Conservation (phyloP, 2,888 invertebrate genomes). For the Podotricha telesiphe region DNA sequence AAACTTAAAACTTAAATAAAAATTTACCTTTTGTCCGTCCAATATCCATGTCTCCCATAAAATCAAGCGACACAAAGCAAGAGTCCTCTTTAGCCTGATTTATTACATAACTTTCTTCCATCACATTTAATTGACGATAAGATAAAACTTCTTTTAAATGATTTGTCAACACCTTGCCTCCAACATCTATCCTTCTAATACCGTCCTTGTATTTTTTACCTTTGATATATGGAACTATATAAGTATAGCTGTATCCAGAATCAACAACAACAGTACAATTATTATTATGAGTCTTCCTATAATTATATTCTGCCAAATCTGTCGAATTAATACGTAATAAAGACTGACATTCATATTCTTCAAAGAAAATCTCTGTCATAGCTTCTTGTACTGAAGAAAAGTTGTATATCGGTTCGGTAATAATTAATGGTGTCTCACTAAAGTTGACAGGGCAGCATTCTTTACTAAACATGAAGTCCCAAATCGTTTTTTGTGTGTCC, state of each 20-base stretch:
- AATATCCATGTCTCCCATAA: slow-evolving; percentile 90
- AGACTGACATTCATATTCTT: slow-evolving; percentile 96
- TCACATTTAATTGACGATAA: slow-evolving; percentile 97
- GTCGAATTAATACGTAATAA: slow-evolving; percentile 91
- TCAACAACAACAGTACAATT: slow-evolving; percentile 94
- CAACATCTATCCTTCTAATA: slow-evolving; percentile 94
- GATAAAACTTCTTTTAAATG: slow-evolving; percentile 98
- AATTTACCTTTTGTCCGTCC: slow-evolving; percentile 79
- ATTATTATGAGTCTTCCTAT: slow-evolving; percentile 81
- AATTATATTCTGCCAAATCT: slow-evolving; percentile 90
- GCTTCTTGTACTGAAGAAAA: slow-evolving; percentile 96
- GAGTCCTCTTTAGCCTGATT: slow-evolving; percentile 99
- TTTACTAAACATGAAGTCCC: slow-evolving; percentile 97
- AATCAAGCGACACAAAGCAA: slow-evolving; percentile 95
- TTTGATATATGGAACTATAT: slow-evolving; percentile 95
- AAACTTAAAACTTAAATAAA: not conserved
- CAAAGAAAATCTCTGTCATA: slow-evolving; percentile 97
- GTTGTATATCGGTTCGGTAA: slow-evolving; percentile 98
- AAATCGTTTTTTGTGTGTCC: slow-evolving; percentile 97
- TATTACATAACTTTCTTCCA: slow-evolving; percentile 99
- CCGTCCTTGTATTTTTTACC: slow-evolving; percentile 87
- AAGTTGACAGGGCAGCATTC: slow-evolving; percentile 91
- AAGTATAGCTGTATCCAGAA: slow-evolving; percentile 97
- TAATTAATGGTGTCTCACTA: slow-evolving; percentile 90
- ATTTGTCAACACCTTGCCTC: slow-evolving; percentile 98